Percentiles rank a stretch among this genome's conserved stretches.
These are phyloP conservation scores for Drosophila parvula DNA, from an alignment of 1,140 invertebrate species.

Conservation along the genomic window DNA sequence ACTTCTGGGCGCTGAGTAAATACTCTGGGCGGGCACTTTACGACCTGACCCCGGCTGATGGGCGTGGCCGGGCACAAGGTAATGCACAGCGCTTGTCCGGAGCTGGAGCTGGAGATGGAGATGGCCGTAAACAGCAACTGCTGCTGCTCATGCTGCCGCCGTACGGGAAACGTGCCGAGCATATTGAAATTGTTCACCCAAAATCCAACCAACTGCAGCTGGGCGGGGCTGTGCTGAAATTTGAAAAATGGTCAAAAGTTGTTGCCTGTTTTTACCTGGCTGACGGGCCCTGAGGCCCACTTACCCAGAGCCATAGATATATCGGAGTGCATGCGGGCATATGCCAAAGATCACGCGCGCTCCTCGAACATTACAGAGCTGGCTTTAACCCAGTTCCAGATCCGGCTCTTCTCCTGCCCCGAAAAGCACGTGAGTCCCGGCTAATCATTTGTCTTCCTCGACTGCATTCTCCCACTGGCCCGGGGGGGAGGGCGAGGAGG, in stretches of 20 bases:
- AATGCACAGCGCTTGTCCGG: constrained; percentile 32
- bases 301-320: constrained; percentile 42
- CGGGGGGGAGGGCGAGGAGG: not conserved
- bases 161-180: constrained; percentile 41
- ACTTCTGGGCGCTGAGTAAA: constrained; percentile 58
- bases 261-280: constrained; percentile 53
- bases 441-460: constrained; percentile 65
- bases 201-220: constrained; percentile 24
- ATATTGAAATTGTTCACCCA: constrained; percentile 54
- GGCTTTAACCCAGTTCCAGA: constrained; percentile 54
- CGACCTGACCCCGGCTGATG: constrained; percentile 41
- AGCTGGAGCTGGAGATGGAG: constrained; percentile 37
- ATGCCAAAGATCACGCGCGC: constrained; percentile 61
- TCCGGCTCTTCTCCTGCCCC: constrained; percentile 1
- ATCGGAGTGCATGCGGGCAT: constrained; percentile 39
- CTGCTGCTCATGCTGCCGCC: constrained; percentile 23
- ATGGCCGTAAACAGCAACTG: constrained; percentile 58
- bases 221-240: constrained; percentile 38
- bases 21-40: constrained; percentile 54
- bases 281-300: constrained; percentile 46
- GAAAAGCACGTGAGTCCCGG: constrained; percentile 46
- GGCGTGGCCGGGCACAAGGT: constrained; percentile 40
- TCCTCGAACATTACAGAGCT: constrained; percentile 37
- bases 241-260: constrained; percentile 65
- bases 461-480: constrained; percentile 38